Conservation (phyloP, 2,888 invertebrate species). For the Eremobia ochroleuca region DNA sequence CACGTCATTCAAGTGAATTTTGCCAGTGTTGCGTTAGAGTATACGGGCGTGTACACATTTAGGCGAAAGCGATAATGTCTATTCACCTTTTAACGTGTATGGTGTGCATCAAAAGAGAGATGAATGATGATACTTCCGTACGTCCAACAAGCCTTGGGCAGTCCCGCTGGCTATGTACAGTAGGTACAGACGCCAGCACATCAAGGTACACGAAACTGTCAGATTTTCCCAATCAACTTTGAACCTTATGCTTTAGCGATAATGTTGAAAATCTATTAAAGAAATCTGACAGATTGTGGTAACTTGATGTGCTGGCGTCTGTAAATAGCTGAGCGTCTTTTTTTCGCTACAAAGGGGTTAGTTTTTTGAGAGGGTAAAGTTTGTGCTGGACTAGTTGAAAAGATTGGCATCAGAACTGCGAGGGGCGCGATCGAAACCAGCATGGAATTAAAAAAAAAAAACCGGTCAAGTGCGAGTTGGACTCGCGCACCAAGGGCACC, state of each 20-base stretch:
- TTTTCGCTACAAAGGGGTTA: background rate
- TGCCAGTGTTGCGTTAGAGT: background rate
- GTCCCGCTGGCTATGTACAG: conserved; percentile 8
- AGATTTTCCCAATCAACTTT: no score
- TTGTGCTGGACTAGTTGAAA: background rate
- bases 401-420: background rate
- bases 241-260: no score
- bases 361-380: background rate
- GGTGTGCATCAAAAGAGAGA: conserved; percentile 37
- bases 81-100: conserved; percentile 24
- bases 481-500: no score
- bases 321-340: background rate
- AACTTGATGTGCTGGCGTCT: no score
- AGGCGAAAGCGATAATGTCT: conserved; percentile 27
- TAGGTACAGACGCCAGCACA: no score
- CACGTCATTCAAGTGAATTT: conserved; percentile 34
- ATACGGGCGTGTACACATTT: conserved; percentile 52
- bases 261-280: no score
- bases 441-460: background rate
- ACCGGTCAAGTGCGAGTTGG: no score
- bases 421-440: background rate
- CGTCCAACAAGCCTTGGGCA: conserved; percentile 14
- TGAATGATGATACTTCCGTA: conserved; percentile 24
- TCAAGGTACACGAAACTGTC: no score
- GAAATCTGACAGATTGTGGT: no score